A percentile compares a stretch with the other conserved stretches of the same genome.
Conservation (phyloP, 2,888 invertebrate genomes). For the Apamea anceps region DNA sequence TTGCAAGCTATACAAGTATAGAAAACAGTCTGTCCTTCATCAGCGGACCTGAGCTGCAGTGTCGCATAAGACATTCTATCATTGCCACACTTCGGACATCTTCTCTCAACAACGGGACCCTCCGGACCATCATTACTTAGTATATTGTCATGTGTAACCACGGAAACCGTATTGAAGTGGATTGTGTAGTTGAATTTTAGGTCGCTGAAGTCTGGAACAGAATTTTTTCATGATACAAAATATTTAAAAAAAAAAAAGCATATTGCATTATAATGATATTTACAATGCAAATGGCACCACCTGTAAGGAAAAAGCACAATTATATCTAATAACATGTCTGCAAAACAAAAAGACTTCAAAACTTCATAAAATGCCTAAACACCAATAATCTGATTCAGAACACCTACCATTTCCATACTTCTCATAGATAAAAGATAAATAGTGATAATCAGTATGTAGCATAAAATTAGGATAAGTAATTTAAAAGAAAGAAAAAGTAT, state of each 20-base stretch:
- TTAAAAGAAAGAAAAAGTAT: too few relatives aligned
- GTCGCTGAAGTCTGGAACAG: constrained; percentile 91
- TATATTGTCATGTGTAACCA: constrained; percentile 78
- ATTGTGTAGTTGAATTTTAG: constrained; percentile 93
- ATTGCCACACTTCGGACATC: constrained; percentile 96
- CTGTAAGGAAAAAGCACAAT: too few relatives aligned
- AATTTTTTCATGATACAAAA: background rate
- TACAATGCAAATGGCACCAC: background rate
- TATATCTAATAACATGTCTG: background rate
- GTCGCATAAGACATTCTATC: constrained; percentile 99
- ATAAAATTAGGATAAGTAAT: too few relatives aligned
- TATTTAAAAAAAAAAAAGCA: background rate
- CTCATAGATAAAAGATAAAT: background rate
- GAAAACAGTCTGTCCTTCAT: constrained; percentile 99
- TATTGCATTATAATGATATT: background rate
- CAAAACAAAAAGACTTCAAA: background rate
- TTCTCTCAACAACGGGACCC: constrained; percentile 95
- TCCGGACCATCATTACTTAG: constrained; percentile 88
- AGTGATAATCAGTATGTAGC: background rate
- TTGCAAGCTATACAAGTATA: constrained; percentile 98
- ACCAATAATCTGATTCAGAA: background rate
- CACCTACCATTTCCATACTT: background rate
- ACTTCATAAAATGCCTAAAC: background rate
- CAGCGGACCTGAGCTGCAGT: constrained; percentile 98
- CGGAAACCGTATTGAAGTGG: constrained; percentile 91